Conservation (phyloP, 2,113 vertebrate species). For the Rhagologus leucostigma region DNA sequence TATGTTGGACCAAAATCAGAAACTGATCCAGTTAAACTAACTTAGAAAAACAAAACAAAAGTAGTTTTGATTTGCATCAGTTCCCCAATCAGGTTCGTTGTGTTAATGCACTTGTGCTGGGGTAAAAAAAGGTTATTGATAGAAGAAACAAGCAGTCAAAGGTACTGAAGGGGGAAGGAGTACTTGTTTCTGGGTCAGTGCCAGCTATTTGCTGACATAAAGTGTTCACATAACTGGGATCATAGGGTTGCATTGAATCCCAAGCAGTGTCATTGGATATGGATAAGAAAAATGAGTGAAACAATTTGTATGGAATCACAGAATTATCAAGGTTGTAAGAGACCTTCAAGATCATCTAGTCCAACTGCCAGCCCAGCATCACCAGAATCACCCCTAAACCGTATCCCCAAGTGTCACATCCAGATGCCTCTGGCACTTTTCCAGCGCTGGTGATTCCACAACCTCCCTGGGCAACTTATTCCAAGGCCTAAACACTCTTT, state of each 20-base stretch:
- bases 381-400: not conserved
- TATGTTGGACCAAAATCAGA: not conserved
- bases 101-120: not conserved
- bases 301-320: not conserved
- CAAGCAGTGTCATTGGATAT: not conserved
- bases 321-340: not conserved
- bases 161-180: not conserved
- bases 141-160: not conserved
- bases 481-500: not conserved
- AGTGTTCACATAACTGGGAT: not conserved
- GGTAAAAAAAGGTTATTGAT: not conserved
- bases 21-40: not conserved
- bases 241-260: not conserved
- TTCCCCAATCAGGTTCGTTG: not conserved
- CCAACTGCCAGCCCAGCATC: rapidly evolving
- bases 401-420: not conserved
- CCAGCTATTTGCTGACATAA: not conserved
- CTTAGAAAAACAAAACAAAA: not conserved
- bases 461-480: not conserved
- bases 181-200: not conserved
- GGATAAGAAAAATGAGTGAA: not conserved
- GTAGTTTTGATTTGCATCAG: not conserved
- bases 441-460: not conserved
- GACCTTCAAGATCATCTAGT: not conserved
- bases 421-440: not conserved